phyloP scores from a whole-genome alignment of 1,140 invertebrate species.

The Aphelinus atriplicis region DNA sequence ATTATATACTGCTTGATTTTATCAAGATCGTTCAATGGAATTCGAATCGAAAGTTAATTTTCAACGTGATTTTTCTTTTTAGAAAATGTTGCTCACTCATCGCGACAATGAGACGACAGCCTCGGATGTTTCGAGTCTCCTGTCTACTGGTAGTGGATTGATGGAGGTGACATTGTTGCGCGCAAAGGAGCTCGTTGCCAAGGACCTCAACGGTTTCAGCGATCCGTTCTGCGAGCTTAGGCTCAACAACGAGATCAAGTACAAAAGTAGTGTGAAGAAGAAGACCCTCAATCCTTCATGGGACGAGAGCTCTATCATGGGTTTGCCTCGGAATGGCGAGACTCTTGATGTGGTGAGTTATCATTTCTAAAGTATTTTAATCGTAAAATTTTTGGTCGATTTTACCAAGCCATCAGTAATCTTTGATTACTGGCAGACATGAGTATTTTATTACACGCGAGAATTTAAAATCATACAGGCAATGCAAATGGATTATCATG shows the following conservation, averaged over 20 bases:
- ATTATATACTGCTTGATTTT: too few relatives aligned
- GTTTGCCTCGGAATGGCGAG: constrained; percentile 61
- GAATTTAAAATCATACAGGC: too few relatives aligned
- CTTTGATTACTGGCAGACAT: neutral
- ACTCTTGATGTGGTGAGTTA: constrained; percentile 66
- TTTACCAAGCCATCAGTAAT: too few relatives aligned
- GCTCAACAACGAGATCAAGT: constrained; percentile 67
- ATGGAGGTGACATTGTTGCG: constrained; percentile 62
- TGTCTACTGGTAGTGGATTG: constrained; percentile 60
- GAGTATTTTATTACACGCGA: constrained; percentile 3
- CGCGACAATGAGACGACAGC: constrained; percentile 55
- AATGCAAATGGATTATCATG: neutral
- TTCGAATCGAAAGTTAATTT: constrained; percentile 2
- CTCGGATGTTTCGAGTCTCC: constrained; percentile 59
- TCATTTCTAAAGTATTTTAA: too few relatives aligned
- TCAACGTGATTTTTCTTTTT: constrained; percentile 36
- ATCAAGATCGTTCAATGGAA: too few relatives aligned
- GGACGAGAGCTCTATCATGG: constrained; percentile 69
- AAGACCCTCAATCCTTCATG: constrained; percentile 70
- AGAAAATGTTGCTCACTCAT: constrained; percentile 59
- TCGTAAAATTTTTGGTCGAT: too few relatives aligned
- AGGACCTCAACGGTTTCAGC: constrained; percentile 66
- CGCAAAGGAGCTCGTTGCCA: constrained; percentile 61
- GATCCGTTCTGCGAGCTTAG: constrained; percentile 69
- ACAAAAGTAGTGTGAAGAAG: constrained; percentile 69